A percentile compares a stretch with the other conserved stretches of the same genome.
Evolutionary conservation across 2,888 invertebrate genomes (phyloP).

Genomic region (Limenitis camilla): DNA sequence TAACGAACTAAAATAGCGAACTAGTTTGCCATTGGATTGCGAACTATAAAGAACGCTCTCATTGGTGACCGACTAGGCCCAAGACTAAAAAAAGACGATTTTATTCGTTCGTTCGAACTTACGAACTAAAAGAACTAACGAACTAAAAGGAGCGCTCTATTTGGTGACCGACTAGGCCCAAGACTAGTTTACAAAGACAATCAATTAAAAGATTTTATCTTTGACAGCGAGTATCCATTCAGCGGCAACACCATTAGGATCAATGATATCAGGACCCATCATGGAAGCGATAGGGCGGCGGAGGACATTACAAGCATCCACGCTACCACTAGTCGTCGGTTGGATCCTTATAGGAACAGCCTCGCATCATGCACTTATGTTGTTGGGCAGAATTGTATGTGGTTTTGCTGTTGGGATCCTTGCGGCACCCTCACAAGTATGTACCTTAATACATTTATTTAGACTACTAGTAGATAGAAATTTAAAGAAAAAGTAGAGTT

Average conservation of each 20-base stretch:
- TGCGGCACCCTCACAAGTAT: constrained; percentile 83
- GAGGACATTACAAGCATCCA: constrained; percentile 77
- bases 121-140: no score
- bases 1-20: no score
- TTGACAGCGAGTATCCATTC: constrained; percentile 83
- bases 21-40: no score
- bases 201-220: background rate
- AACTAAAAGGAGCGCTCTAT: no score
- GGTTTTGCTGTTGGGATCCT: constrained; percentile 83
- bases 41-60: no score
- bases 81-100: no score
- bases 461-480: no score
- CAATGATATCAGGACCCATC: constrained; percentile 80
- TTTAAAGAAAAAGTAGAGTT: no score
- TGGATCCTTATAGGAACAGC: constrained; percentile 79
- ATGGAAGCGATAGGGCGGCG: constrained; percentile 82
- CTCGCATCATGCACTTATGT: constrained; percentile 71
- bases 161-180: background rate
- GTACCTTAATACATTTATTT: background rate
- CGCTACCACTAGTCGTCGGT: constrained; percentile 79
- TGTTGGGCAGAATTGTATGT: constrained; percentile 79
- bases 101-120: no score
- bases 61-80: no score
- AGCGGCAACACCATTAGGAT: constrained; percentile 83
- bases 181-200: background rate